Base-by-base conservation (phyloP, 2,888 invertebrate genomes). In the Torymus aiolomorphi region DNA sequence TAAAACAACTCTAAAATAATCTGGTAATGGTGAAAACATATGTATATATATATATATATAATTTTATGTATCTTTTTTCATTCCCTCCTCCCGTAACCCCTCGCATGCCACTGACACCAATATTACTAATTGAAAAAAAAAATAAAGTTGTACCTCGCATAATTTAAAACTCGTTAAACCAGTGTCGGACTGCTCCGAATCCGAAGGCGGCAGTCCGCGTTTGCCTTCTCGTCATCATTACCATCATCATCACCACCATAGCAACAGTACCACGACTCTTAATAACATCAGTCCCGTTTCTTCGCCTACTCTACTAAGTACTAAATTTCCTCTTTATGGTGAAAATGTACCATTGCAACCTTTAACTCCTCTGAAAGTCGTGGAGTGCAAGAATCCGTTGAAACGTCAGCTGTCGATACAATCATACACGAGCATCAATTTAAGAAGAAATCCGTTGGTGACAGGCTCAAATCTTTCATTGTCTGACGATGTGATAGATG, bases 401-500 rank as follows among this genome's bases (percentile, higher is more conserved):
- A 83, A 80, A n/a, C 81, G 82, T 18, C 83, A 82, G 20, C 14
- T 76, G 56, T 83, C 83, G 2, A 24, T 82, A 10, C 82, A 84
- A 18, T 83, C 83, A 2, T 75, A 77, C 57, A 56, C 80, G 49
- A 71, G 81, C 77, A 42, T 66, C 12, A 65, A 81, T 18, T 74
- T 65, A n/a, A 63, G 14, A 31, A 62, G 63, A 0, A 24, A 57
- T 14, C 51, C 10, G 8, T 42, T 42, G 8, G 42, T 42, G 42
- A 42, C 42, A 0, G 85, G 84, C 57, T 88, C 88, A 18, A 87
- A 82, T 78, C 76, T 86, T 31, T 87, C 86, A 11, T 75, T 88
- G 3, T 83, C 84, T 72, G 87, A 88, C 78, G 90, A 90, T 80
- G 84, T 90, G 79, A 86, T 90, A 66, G 89, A 91, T 92, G 83